Evolutionary conservation across 2,888 invertebrate genomes (phyloP).

Genomic region (Dugesia japonica): DNA sequence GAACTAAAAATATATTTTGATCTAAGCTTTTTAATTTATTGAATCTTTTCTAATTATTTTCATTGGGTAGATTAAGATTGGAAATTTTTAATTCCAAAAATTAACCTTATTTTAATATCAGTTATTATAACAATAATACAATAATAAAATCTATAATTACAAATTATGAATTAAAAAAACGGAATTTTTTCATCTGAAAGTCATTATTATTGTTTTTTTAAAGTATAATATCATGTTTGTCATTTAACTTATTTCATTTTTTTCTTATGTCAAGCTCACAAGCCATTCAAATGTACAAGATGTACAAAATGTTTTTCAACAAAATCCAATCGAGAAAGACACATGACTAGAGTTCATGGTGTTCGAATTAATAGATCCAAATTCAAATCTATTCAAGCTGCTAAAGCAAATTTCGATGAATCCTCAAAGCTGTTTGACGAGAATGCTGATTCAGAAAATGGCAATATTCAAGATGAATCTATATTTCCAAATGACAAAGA

Average conservation of each 20-base stretch:
- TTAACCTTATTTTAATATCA: too few relatives aligned
- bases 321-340: constrained; percentile 88
- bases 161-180: too few relatives aligned
- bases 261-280: constrained; percentile 53
- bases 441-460: background rate
- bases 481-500: background rate
- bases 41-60: too few relatives aligned
- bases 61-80: too few relatives aligned
- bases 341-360: constrained; percentile 51
- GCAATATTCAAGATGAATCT: background rate
- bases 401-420: background rate
- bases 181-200: too few relatives aligned
- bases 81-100: too few relatives aligned
- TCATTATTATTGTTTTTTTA: too few relatives aligned
- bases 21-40: too few relatives aligned
- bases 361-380: constrained; percentile 25
- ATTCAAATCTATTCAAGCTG: background rate
- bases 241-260: background rate
- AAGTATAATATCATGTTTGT: background rate
- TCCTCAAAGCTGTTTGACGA: constrained; percentile 11
- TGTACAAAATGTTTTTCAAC: constrained; percentile 84
- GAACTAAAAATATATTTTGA: too few relatives aligned
- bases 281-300: constrained; percentile 81
- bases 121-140: too few relatives aligned
- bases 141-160: too few relatives aligned